Evolutionary conservation across 2,797 vertebrate species (phyloP), one percentile per base, ranked within the genome.

Genomic region (Phataginus tetradactyla): DNA sequence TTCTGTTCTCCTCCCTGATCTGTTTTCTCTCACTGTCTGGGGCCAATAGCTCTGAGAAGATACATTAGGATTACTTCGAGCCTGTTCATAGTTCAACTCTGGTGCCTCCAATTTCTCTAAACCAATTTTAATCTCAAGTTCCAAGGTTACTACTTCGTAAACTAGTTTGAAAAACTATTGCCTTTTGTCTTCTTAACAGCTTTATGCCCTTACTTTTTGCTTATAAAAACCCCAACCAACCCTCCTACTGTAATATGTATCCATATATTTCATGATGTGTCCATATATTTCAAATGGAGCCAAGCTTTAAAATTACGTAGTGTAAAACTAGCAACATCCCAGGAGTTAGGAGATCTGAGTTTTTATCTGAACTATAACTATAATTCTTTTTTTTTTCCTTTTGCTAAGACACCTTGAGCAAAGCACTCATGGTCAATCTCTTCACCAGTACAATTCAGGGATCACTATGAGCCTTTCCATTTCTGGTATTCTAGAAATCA

Each of bases 31-130:
- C 81, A 86, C 78, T 95, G 11, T 85, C 78, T 42, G 11, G 0
- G 34, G 27, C 25, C 84, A 66, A 37, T 25, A 80, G 49, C n/a
- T 75, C 7, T 89, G 83, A 91, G 80, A 95, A 97, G 75, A 92
- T 77, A 75, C 14, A 63, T 66, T 81, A 85, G 90, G 79, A 86
- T 97, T 15, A 1, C 18, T 83, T 10, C 39, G 78, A 93, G 29
- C 11, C 7, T 78, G 32, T 42, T 63, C n/a, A 95, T 45, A 90
- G 61, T 75, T 91, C 17, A 13, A 45, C 23, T 93, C 55, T 39
- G 29, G 1, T 64, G 18, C 68, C 77, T 98, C 42, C 64, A 97
- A 77, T 49, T 94, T 64, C 42, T 97, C 57, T 86, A 69, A 77
- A 0, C 13, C 12, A 96, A 89, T 96, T 97, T 97, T 90, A 78